Conservation (phyloP, 1,140 invertebrate species). For the Tetramorium parvispinum region DNA sequence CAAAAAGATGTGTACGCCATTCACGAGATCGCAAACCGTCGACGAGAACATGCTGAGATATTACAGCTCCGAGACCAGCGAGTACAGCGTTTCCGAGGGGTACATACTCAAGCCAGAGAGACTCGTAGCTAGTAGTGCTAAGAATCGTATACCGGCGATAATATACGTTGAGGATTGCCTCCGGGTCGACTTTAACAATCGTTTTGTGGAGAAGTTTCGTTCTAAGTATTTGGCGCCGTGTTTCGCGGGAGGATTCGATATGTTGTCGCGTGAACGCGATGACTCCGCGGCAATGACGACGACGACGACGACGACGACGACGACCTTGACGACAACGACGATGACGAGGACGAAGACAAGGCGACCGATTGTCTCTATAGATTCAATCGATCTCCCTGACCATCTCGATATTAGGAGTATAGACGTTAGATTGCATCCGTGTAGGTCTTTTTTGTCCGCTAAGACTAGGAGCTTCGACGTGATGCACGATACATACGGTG, state of each 20-base stretch:
- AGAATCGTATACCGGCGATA: constrained; percentile 81
- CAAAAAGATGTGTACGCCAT: constrained; percentile 84
- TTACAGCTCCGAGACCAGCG: constrained; percentile 83
- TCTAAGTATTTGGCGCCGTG: constrained; percentile 66
- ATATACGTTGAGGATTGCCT: constrained; percentile 83
- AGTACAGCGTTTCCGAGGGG: constrained; percentile 81
- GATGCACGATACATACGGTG: constrained; percentile 71
- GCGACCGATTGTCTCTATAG: constrained; percentile 53
- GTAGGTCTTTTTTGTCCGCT: constrained; percentile 77
- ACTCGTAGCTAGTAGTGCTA: constrained; percentile 66
- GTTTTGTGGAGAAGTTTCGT: constrained; percentile 79
- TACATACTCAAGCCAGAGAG: constrained; percentile 79
- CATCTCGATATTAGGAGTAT: constrained; percentile 67
- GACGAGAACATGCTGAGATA: constrained; percentile 83
- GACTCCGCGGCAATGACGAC: neutral
- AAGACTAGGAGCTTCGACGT: constrained; percentile 80
- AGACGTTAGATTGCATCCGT: constrained; percentile 70
- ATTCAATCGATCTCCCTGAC: constrained; percentile 50
- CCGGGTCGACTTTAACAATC: constrained; percentile 79
- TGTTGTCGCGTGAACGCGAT: constrained; percentile 41
- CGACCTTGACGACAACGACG: neutral
- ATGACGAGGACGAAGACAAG: neutral
- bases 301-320: neutral
- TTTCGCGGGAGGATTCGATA: constrained; percentile 50
- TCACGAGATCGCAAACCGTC: constrained; percentile 84